These are phyloP conservation scores for Chrysina gloriosa DNA, from an alignment of 2,888 invertebrate species.

Conservation along the genomic window DNA sequence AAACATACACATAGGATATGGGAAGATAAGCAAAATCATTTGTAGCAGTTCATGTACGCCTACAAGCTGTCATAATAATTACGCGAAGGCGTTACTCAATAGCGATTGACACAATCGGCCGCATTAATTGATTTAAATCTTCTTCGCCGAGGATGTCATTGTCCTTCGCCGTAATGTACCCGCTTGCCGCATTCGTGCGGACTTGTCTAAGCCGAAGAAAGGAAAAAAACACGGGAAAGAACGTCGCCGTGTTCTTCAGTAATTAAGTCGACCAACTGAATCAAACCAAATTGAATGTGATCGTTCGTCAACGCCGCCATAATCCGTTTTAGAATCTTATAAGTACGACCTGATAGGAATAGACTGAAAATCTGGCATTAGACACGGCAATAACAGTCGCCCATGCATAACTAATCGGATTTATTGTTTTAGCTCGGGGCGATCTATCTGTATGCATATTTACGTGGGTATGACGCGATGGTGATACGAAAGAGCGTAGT, in stretches of 20 bases:
- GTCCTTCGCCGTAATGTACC: neutral
- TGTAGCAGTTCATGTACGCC: neutral
- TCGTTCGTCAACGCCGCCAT: neutral
- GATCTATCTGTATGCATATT: no score
- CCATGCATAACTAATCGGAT: neutral
- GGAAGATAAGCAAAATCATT: no score
- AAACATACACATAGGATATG: no score
- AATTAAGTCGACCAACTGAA: slow-evolving; percentile 8
- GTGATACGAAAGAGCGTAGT: no score
- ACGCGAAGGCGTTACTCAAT: neutral
- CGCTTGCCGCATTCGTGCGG: neutral
- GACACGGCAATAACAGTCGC: neutral
- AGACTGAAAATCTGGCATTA: neutral
- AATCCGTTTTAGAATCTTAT: slow-evolving; percentile 5
- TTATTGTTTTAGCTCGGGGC: neutral
- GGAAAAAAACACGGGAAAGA: neutral
- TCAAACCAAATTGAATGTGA: neutral
- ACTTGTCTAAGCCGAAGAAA: neutral
- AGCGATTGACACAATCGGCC: neutral
- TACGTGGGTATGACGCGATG: no score
- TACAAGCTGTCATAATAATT: neutral
- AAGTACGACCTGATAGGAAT: neutral
- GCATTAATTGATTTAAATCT: neutral
- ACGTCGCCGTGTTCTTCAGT: neutral
- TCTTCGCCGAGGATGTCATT: neutral